Percentiles rank a stretch among this genome's conserved stretches.
These are phyloP conservation scores for Phylloscopus collybita DNA, from an alignment of 2,797 vertebrate genomes.

Conservation along the genomic window DNA sequence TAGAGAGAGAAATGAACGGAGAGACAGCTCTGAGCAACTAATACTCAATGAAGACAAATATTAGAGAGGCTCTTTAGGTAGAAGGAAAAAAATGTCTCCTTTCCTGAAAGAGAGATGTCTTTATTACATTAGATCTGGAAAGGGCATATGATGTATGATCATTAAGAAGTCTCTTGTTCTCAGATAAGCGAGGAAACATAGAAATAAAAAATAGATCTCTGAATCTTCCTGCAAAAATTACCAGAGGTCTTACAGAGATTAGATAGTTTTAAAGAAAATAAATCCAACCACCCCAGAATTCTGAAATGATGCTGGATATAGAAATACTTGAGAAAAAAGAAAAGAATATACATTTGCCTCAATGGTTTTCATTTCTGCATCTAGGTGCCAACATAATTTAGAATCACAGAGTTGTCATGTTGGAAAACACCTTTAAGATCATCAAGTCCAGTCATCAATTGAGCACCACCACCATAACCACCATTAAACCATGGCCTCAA, in stretches of 20 bases:
- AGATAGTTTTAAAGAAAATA: not conserved
- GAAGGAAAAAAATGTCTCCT: not conserved
- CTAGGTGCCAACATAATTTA: not conserved
- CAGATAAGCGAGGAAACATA: not conserved
- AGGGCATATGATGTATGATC: not conserved
- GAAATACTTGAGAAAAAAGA: not conserved
- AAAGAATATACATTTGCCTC: rapidly evolving
- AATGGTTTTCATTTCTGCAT: not conserved
- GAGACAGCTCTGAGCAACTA: not conserved
- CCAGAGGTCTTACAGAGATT: not conserved
- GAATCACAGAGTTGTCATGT: not conserved
- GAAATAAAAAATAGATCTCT: not conserved
- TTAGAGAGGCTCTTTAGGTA: not conserved
- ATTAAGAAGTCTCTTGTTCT: not conserved
- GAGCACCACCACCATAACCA: not conserved
- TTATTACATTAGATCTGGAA: not conserved
- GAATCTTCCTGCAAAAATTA: not conserved
- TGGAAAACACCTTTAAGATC: not conserved
- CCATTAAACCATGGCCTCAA: not conserved
- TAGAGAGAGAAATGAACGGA: not conserved
- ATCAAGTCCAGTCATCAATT: not conserved
- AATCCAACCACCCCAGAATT: not conserved
- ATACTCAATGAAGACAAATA: not conserved
- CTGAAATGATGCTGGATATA: not conserved
- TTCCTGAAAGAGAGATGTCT: not conserved